Percentiles rank a stretch among this genome's conserved stretches.
Evolutionary conservation across 2,888 invertebrate genomes (phyloP).

Genomic region (Leptothorax acervorum): DNA sequence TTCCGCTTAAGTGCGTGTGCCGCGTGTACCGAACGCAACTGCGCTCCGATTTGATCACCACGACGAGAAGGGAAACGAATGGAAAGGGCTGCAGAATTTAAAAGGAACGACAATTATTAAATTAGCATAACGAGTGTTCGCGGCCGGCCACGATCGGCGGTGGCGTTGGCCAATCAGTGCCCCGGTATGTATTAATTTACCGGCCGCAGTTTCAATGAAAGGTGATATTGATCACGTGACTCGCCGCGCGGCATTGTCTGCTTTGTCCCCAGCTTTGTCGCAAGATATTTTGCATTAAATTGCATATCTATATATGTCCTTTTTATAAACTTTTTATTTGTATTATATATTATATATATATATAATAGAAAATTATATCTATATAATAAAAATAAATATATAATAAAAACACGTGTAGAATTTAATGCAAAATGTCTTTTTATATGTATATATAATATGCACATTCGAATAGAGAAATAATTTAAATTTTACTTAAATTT

Average conservation of each 20-base stretch:
- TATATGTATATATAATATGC: too few species aligned
- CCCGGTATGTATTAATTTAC: constrained; percentile 69
- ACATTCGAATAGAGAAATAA: too few species aligned
- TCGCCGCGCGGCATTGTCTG: background rate
- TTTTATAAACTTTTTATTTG: background rate
- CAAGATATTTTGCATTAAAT: constrained; percentile 20
- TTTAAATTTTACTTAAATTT: too few species aligned
- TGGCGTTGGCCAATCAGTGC: constrained; percentile 67
- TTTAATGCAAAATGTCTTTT: too few species aligned
- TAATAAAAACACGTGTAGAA: too few species aligned
- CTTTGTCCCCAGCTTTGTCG: background rate
- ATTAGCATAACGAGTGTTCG: constrained; percentile 72
- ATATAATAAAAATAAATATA: too few species aligned
- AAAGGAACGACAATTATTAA: constrained; percentile 67
- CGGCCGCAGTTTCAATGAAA: constrained; percentile 53
- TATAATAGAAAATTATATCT: background rate
- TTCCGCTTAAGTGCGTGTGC: constrained; percentile 24
- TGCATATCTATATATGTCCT: too few species aligned
- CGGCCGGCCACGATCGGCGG: constrained; percentile 43
- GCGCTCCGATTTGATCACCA: constrained; percentile 33
- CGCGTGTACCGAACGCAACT: background rate
- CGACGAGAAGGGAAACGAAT: constrained; percentile 30
- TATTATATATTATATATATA: background rate
- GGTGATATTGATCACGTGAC: constrained; percentile 50
- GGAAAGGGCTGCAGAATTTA: constrained; percentile 60